phyloP scores from a whole-genome alignment of 2,113 vertebrate genomes.

The Mesembrinibis cayennensis region DNA sequence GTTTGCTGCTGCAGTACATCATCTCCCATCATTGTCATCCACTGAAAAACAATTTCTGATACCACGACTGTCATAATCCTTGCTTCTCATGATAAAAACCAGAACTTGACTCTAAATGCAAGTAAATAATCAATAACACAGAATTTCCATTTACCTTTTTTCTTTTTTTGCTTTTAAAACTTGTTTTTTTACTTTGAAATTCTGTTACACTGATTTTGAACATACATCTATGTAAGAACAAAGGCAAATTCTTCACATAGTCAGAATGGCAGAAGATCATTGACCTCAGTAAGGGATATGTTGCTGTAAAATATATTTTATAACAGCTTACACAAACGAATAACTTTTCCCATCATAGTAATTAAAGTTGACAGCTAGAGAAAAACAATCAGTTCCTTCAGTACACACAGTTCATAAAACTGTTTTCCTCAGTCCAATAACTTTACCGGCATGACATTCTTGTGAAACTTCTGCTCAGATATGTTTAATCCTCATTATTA shows the following conservation, averaged over 20 bases:
- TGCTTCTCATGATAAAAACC: background rate
- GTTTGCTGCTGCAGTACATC: background rate
- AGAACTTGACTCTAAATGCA: background rate
- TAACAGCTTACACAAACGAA: background rate
- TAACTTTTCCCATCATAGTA: background rate
- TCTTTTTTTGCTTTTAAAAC: background rate
- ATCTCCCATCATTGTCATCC: background rate
- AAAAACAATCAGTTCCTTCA: background rate
- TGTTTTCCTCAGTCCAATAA: background rate
- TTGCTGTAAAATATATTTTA: background rate
- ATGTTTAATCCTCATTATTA: background rate
- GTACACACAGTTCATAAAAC: background rate
- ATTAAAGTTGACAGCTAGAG: background rate
- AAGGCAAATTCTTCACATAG: background rate
- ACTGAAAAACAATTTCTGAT: background rate
- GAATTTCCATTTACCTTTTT: background rate
- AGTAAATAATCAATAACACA: background rate
- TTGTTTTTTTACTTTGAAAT: background rate
- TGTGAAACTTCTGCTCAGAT: background rate
- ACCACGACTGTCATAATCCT: background rate
- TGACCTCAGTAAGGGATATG: background rate
- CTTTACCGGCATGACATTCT: background rate
- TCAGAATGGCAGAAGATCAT: background rate
- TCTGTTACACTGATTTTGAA: background rate
- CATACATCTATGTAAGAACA: background rate